Evolutionary conservation across 2,888 invertebrate genomes (phyloP).

Genomic region (Hedychridium roseum): DNA sequence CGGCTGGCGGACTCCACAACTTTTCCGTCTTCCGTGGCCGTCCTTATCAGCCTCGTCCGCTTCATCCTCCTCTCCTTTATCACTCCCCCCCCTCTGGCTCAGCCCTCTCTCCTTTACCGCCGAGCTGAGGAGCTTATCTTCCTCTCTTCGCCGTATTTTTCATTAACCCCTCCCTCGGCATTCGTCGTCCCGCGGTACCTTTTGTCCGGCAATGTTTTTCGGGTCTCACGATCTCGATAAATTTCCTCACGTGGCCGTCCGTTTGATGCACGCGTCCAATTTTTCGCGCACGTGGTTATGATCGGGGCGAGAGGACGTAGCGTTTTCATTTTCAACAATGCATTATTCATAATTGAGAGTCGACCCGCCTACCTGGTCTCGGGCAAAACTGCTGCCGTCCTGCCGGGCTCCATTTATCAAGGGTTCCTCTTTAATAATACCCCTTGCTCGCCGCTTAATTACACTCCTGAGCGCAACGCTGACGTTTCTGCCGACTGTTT

Average conservation of each 20-base stretch:
- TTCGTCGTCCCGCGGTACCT: neutral
- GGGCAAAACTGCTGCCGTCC: neutral
- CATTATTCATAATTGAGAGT: conserved; percentile 38
- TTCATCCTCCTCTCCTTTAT: neutral
- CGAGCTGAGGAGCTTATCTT: neutral
- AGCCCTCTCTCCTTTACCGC: too few species aligned
- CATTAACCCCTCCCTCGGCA: neutral
- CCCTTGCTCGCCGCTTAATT: conserved; percentile 38
- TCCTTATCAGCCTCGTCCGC: neutral
- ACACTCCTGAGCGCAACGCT: conserved; percentile 26
- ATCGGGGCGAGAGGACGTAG: conserved; percentile 35
- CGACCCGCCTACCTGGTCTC: conserved; percentile 5
- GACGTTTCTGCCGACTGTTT: conserved; percentile 4
- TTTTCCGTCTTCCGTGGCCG: neutral
- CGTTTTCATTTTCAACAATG: conserved; percentile 36
- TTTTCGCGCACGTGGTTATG: conserved; percentile 42
- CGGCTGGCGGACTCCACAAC: conserved; percentile 7
- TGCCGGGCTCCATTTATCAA: conserved; percentile 31
- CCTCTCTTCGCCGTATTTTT: conserved; percentile 10
- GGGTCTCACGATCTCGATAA: too few species aligned
- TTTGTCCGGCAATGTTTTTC: neutral
- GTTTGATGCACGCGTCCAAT: too few species aligned
- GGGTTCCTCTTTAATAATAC: conserved; percentile 38
- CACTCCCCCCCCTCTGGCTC: neutral
- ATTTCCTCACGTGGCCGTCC: too few species aligned